Conservation (phyloP, 2,797 vertebrate genomes). For the Enteromius radiatus region DNA sequence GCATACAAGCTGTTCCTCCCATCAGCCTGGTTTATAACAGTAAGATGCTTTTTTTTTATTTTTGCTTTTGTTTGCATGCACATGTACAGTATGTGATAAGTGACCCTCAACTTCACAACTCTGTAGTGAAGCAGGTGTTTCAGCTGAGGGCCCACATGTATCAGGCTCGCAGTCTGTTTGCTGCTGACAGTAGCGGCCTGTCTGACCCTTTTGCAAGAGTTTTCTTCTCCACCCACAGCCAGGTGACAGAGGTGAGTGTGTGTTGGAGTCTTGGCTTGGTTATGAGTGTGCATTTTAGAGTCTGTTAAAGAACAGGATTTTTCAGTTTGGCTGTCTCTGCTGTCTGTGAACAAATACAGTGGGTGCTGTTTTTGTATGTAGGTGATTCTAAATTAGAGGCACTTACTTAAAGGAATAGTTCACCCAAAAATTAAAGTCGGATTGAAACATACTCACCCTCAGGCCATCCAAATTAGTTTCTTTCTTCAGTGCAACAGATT, state of each 20-base stretch:
- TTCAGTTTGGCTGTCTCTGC: background rate
- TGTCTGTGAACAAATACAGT: background rate
- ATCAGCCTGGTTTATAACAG: constrained; percentile 92
- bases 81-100: background rate
- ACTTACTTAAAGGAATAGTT: background rate
- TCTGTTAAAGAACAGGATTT: background rate
- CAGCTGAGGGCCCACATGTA: constrained; percentile 98
- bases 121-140: constrained; percentile 92
- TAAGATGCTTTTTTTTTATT: constrained; percentile 75
- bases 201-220: constrained; percentile 95
- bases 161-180: constrained; percentile 94
- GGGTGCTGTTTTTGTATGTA: background rate
- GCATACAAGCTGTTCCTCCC: constrained; percentile 84
- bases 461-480: background rate
- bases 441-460: background rate
- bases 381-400: background rate
- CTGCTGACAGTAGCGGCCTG: constrained; percentile 93
- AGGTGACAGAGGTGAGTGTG: constrained; percentile 91
- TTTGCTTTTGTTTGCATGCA: constrained; percentile 33
- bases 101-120: background rate
- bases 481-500: background rate
- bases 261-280: background rate
- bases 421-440: background rate
- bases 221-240: constrained; percentile 97
- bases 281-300: background rate